These are phyloP conservation scores for Taxidea taxus DNA, from an alignment of 2,113 vertebrate genomes.

Conservation along the genomic window DNA sequence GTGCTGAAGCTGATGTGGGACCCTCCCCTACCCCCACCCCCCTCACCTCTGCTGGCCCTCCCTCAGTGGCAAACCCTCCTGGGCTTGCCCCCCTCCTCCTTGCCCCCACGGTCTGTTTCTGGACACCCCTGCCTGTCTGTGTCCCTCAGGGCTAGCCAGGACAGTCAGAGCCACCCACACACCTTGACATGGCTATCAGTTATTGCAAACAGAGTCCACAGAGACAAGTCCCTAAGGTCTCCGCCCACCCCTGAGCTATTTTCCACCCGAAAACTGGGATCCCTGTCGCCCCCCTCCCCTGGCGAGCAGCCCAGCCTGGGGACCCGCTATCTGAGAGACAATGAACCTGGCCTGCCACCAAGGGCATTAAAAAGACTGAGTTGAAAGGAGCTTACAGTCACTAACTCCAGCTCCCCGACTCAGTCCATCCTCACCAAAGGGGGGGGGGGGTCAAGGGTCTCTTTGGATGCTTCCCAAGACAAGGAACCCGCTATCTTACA, in stretches of 20 bases:
- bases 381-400: slow-evolving; percentile 23
- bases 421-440: not conserved
- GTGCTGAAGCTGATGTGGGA: not conserved
- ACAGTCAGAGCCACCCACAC: not conserved
- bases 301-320: not conserved
- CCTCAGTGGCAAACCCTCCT: too few species aligned
- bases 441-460: not conserved
- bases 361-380: slow-evolving; percentile 22
- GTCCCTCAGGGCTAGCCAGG: not conserved
- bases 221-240: not conserved
- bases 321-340: not conserved
- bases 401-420: not conserved
- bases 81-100: not conserved
- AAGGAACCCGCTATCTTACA: not conserved
- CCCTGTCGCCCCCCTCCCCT: not conserved
- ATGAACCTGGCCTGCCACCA: not conserved
- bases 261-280: not conserved
- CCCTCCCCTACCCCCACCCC: not conserved
- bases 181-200: not conserved
- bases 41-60: too few species aligned
- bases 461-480: not conserved
- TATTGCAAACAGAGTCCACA: not conserved
- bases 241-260: not conserved
- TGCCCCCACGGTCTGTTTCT: not conserved
- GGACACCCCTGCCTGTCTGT: not conserved